Percentiles rank a stretch among this genome's conserved stretches.
phyloP scores from a whole-genome alignment of 2,888 invertebrate genomes.

The Luperina testacea region DNA sequence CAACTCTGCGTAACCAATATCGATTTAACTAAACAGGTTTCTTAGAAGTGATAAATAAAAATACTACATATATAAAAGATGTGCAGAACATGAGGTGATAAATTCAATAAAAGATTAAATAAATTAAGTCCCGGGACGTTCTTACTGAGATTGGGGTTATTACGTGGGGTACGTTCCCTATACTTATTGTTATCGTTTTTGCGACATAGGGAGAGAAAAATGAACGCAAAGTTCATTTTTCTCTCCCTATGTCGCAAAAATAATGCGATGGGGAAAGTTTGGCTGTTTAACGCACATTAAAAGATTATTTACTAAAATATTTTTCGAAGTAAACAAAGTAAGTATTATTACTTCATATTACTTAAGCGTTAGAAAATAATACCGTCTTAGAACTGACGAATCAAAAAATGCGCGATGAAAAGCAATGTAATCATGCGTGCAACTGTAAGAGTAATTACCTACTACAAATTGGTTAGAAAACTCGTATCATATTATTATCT shows the following conservation, averaged over 20 bases:
- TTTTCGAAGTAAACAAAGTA: not conserved
- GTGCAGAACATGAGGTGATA: conserved; percentile 12
- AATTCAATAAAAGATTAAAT: conserved; percentile 15
- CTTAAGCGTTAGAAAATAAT: not conserved
- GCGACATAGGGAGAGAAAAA: not conserved
- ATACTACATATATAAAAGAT: not conserved
- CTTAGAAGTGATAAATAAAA: conserved; percentile 19
- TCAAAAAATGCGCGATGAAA: conserved; percentile 12
- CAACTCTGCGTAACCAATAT: not conserved
- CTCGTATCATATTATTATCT: conserved; percentile 31
- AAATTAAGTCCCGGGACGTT: conserved; percentile 6
- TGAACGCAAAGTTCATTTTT: too few relatives aligned
- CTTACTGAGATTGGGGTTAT: not conserved
- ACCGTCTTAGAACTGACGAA: not conserved
- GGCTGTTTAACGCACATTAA: not conserved
- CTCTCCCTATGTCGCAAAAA: too few relatives aligned
- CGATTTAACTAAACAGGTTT: conserved; percentile 21
- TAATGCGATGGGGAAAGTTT: not conserved
- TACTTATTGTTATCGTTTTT: conserved; percentile 3
- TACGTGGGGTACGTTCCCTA: not conserved
- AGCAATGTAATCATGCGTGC: conserved; percentile 46
- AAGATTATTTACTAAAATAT: not conserved
- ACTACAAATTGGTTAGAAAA: conserved; percentile 52
- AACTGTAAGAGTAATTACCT: conserved; percentile 39
- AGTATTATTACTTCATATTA: not conserved